Evolutionary conservation across 1,140 invertebrate genomes (phyloP).

Genomic region (Batillaria attramentaria): DNA sequence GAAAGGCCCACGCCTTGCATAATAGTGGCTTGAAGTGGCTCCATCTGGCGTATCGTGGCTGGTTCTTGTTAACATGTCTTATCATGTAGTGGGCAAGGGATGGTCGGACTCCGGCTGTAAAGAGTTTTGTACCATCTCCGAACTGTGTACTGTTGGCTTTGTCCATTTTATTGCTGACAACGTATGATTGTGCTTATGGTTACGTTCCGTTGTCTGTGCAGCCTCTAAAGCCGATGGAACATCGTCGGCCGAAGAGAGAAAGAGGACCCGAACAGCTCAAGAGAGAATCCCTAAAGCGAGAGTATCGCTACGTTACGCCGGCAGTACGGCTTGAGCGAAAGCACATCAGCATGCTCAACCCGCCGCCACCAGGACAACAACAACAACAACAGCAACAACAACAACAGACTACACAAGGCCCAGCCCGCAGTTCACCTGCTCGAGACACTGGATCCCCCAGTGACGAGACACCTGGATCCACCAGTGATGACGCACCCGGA

Average conservation of each 20-base stretch:
- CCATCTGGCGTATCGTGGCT: too few relatives aligned
- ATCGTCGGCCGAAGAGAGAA: constrained; percentile 77
- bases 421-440: constrained; percentile 17
- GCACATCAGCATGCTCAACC: constrained; percentile 58
- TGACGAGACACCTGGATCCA: neutral
- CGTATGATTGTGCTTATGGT: neutral
- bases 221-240: constrained; percentile 34
- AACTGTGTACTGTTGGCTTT: neutral
- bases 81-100: too few relatives aligned
- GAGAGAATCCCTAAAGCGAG: constrained; percentile 48
- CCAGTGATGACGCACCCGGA: constrained; percentile 20
- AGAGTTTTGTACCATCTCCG: too few relatives aligned
- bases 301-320: constrained; percentile 50
- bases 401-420: constrained; percentile 27
- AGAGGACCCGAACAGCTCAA: constrained; percentile 71
- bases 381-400: constrained; percentile 22
- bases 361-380: constrained; percentile 23
- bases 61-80: too few relatives aligned
- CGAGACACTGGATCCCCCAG: constrained; percentile 11
- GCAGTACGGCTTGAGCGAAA: constrained; percentile 58
- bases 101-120: too few relatives aligned
- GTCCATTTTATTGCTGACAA: neutral
- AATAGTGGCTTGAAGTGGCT: too few relatives aligned
- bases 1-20: too few relatives aligned
- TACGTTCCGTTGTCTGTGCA: neutral